Conservation (phyloP, 1,140 invertebrate species). For the Chionoecetes opilio region DNA sequence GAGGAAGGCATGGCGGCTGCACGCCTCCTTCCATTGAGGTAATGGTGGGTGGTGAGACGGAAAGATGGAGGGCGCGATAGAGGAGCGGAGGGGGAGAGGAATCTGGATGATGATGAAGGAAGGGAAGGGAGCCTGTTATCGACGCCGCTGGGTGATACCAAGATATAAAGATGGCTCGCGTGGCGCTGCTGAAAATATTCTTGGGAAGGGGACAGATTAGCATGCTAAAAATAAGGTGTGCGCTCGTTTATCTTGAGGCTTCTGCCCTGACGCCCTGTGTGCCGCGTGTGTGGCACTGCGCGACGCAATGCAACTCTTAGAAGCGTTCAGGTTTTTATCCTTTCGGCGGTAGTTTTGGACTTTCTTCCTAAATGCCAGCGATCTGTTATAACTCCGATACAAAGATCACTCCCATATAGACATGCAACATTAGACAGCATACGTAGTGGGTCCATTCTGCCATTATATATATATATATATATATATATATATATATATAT, state of each 20-base stretch:
- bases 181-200: neutral
- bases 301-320: too few relatives aligned
- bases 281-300: neutral
- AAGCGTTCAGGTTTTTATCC: neutral
- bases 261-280: neutral
- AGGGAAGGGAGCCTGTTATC: neutral
- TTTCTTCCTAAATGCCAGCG: too few relatives aligned
- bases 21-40: neutral
- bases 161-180: neutral
- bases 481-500: too few relatives aligned
- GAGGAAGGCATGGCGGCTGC: neutral
- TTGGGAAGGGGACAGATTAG: neutral
- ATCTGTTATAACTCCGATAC: too few relatives aligned
- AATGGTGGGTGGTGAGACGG: constrained; percentile 23
- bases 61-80: neutral
- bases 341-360: neutral
- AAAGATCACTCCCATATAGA: too few relatives aligned
- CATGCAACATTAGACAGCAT: too few relatives aligned
- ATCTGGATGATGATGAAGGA: too few relatives aligned
- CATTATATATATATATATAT: too few relatives aligned
- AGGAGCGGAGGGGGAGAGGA: neutral
- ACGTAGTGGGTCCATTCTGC: too few relatives aligned
- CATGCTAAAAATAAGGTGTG: neutral
- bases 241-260: neutral
- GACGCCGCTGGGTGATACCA: neutral